A percentile compares a stretch with the other conserved stretches of the same genome.
These are phyloP conservation scores for Ptilonorhynchus violaceus DNA, from an alignment of 2,113 vertebrate species.

Conservation along the genomic window DNA sequence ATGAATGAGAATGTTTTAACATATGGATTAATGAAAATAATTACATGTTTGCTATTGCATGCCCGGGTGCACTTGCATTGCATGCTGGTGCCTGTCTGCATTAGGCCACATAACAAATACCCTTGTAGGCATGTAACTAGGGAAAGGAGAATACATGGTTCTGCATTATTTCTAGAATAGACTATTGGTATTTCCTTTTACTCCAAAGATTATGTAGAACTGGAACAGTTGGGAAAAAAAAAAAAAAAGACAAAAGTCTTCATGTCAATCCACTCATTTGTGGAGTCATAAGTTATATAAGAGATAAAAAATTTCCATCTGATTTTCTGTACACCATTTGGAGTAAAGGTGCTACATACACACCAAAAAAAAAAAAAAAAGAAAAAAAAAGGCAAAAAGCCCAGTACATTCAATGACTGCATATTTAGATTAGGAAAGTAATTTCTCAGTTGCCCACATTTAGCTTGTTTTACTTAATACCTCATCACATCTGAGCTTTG, in stretches of 20 bases:
- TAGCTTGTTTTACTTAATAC: background rate
- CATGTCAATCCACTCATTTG: background rate
- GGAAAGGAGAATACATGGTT: background rate
- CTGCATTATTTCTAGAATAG: background rate
- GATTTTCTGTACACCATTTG: background rate
- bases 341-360: background rate
- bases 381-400: background rate
- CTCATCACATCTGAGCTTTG: background rate
- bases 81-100: background rate
- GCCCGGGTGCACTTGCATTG: accelerated
- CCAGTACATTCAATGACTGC: background rate
- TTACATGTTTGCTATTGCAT: accelerated
- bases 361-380: no score
- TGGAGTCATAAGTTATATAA: background rate
- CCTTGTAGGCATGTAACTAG: background rate
- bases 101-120: background rate
- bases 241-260: background rate
- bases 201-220: background rate
- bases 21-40: accelerated
- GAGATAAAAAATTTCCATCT: background rate
- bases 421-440: background rate
- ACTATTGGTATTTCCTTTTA: background rate
- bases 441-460: background rate
- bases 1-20: accelerated
- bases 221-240: background rate